Conservation (phyloP, 2,888 invertebrate species). For the Nemurella pictetii region DNA sequence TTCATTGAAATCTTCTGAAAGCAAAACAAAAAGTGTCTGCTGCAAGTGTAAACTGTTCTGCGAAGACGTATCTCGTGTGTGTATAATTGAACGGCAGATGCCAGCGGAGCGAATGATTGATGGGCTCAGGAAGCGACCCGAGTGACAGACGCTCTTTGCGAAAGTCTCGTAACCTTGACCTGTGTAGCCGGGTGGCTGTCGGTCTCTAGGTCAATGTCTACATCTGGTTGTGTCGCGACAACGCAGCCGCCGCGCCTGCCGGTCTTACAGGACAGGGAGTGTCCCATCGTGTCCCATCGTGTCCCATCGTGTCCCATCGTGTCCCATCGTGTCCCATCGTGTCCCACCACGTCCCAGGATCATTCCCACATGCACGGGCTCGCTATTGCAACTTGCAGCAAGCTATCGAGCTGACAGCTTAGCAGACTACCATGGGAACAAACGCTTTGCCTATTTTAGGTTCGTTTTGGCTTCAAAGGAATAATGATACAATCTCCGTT, state of each 20-base stretch:
- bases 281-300: not conserved
- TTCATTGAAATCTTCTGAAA: not conserved
- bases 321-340: no score
- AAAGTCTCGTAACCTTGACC: not conserved
- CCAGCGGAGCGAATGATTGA: not conserved
- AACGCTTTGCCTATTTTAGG: no score
- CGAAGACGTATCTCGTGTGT: not conserved
- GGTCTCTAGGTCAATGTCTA: not conserved
- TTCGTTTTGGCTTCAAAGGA: no score
- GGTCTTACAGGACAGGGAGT: not conserved
- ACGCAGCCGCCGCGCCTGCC: not conserved
- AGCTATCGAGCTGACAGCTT: no score
- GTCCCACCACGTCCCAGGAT: no score
- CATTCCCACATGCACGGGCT: no score
- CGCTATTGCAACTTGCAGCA: no score
- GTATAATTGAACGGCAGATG: not conserved
- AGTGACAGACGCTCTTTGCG: not conserved
- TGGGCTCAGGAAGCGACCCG: not conserved
- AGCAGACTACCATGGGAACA: no score
- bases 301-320: not conserved
- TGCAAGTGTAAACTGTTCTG: not conserved
- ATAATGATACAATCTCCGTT: no score
- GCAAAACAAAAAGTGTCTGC: no score
- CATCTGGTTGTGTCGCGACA: not conserved
- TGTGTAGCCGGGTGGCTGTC: not conserved